These are phyloP conservation scores for Ispidina picta DNA, from an alignment of 2,797 vertebrate genomes.

Conservation along the genomic window DNA sequence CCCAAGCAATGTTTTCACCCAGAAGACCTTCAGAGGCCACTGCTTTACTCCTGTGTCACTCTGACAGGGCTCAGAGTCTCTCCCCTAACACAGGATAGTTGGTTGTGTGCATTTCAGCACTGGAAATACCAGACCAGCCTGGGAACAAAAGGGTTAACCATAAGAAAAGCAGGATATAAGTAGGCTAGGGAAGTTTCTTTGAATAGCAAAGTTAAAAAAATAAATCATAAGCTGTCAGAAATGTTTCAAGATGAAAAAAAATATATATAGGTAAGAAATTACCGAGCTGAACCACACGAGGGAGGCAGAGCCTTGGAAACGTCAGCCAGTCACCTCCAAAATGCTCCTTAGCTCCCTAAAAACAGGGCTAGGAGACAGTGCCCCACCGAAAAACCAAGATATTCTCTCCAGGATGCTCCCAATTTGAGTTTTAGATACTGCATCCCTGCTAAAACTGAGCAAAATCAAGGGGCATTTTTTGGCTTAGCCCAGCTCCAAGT, in stretches of 20 bases:
- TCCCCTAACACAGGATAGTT: rapidly evolving
- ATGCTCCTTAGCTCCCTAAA: rapidly evolving
- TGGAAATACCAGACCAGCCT: not conserved
- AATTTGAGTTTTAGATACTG: rapidly evolving
- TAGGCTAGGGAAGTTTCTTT: not conserved
- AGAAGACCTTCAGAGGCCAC: not conserved
- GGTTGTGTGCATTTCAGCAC: rapidly evolving
- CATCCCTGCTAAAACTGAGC: rapidly evolving
- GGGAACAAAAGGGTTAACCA: not conserved
- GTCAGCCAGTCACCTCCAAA: not conserved
- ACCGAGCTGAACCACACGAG: slow-evolving; percentile 52
- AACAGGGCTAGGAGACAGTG: rapidly evolving
- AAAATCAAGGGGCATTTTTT: rapidly evolving
- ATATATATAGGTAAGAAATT: not conserved
- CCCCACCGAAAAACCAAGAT: rapidly evolving
- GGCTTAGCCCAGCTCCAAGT: not conserved
- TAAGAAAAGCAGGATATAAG: not conserved
- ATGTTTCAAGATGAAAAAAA: rapidly evolving
- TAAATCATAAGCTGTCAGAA: not conserved
- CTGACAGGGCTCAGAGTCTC: not conserved
- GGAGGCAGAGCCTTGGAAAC: slow-evolving; percentile 58
- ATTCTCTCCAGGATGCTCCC: not conserved
- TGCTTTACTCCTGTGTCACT: rapidly evolving
- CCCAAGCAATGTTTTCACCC: not conserved
- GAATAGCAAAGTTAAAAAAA: not conserved